These are phyloP conservation scores for Numenius phaeopus DNA, from an alignment of 2,797 vertebrate genomes.

Conservation along the genomic window DNA sequence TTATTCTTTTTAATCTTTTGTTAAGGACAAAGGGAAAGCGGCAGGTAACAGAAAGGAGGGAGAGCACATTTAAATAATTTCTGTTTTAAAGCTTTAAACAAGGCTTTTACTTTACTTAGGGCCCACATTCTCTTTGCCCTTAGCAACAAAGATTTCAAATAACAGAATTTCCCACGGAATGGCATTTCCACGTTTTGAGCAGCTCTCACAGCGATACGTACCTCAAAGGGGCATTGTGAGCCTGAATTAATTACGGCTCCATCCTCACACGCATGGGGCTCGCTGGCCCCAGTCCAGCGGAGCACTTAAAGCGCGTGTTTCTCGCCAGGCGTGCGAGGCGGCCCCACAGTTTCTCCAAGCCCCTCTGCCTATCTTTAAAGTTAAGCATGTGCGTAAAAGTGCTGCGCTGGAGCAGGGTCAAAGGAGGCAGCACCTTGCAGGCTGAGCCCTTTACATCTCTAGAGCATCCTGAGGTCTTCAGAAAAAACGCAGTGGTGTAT, in stretches of 20 bases:
- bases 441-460: not conserved
- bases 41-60: not conserved
- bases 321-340: fast-evolving
- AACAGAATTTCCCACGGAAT: not conserved
- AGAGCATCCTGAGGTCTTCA: not conserved
- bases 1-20: not conserved
- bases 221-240: not conserved
- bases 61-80: not conserved
- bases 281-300: not conserved
- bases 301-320: not conserved
- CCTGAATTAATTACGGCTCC: not conserved
- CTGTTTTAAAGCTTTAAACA: not conserved
- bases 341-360: fast-evolving
- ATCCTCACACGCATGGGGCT: not conserved
- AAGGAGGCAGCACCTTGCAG: not conserved
- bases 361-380: not conserved
- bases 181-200: not conserved
- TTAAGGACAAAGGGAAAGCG: not conserved
- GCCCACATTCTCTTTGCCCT: fast-evolving
- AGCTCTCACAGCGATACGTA: not conserved
- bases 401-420: not conserved
- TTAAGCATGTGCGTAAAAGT: fast-evolving
- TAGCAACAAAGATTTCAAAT: not conserved
- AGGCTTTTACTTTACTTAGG: not conserved
- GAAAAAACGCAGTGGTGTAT: not conserved